Conservation (phyloP, 1,140 invertebrate genomes). For the Platorchestia sp. region DNA sequence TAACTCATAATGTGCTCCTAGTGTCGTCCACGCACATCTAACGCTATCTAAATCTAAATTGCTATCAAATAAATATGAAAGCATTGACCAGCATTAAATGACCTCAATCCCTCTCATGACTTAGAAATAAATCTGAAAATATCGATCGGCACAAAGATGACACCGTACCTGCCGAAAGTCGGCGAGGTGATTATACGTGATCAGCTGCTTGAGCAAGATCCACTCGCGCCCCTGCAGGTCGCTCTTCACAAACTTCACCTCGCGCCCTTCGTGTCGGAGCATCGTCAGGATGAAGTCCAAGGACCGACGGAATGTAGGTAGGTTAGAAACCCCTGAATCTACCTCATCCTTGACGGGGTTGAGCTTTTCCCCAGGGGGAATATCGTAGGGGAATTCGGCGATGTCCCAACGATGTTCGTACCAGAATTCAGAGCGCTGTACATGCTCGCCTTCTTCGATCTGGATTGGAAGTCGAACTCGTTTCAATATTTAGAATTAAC, state of each 20-base stretch:
- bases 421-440: constrained; percentile 56
- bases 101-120: too few species aligned
- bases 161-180: constrained; percentile 61
- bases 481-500: not conserved
- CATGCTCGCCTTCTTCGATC: constrained; percentile 54
- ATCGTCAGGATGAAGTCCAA: constrained; percentile 60
- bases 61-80: too few species aligned
- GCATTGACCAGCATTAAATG: too few species aligned
- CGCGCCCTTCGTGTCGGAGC: constrained; percentile 56
- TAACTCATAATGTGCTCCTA: too few species aligned
- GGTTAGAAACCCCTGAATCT: not conserved
- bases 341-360: not conserved
- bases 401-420: constrained; percentile 58
- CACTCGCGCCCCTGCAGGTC: constrained; percentile 63
- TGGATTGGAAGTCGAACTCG: not conserved
- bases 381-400: constrained; percentile 56
- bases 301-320: constrained; percentile 57
- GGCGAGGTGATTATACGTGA: constrained; percentile 56
- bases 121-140: too few species aligned
- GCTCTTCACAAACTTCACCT: constrained; percentile 65
- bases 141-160: constrained; percentile 54
- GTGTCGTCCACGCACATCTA: too few species aligned
- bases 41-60: too few species aligned
- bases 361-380: constrained; percentile 40
- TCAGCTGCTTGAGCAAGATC: constrained; percentile 63